Evolutionary conservation across 2,797 vertebrate species (phyloP), one percentile per base, ranked within the genome.

Genomic region (Cynopterus sphinx): DNA sequence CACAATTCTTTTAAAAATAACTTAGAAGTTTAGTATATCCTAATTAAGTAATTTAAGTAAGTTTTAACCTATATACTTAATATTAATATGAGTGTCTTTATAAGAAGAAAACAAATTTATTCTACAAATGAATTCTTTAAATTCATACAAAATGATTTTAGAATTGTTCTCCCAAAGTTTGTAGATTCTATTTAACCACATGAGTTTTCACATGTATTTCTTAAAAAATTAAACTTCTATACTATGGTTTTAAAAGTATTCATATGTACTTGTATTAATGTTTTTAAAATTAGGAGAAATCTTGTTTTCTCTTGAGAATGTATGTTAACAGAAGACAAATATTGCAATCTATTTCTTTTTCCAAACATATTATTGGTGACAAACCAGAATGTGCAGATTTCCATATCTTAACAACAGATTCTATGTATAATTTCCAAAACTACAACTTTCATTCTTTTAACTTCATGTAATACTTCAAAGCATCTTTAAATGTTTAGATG

Each of bases 31-130:
- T 88, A 96, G 88, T 95, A 96, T 97, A 97, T 93, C 97, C 95
- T 98, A 97, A 97, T 96, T 97, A 98, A 98, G 88, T 89, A 98
- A 98, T 97, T 97, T 98, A 98, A 97, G 96, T 92, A 96, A 96
- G 85, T 96, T 91, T 98, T 98, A 98, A 97, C 91, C 93, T 94
- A 97, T 90, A 98, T 97, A 95, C 83, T 92, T 97, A 95, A 89
- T 94, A 93, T 93, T 98, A 98, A 97, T 96, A 96, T 96, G 97
- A 97, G 92, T 96, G 82, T 97, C 68, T 96, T 97, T 93, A 94
- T 92, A 96, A 98, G 96, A 86, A 97, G 85, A 78, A 94, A 96
- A 97, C 78, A 96, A 87, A 78, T 73, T 70, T 91, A 94, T 91
- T 97, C 91, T 94, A 97, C 90, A 98, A 97, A 98, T 97, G 68